phyloP scores from a whole-genome alignment of 2,113 vertebrate genomes.

The Nanorana parkeri region DNA sequence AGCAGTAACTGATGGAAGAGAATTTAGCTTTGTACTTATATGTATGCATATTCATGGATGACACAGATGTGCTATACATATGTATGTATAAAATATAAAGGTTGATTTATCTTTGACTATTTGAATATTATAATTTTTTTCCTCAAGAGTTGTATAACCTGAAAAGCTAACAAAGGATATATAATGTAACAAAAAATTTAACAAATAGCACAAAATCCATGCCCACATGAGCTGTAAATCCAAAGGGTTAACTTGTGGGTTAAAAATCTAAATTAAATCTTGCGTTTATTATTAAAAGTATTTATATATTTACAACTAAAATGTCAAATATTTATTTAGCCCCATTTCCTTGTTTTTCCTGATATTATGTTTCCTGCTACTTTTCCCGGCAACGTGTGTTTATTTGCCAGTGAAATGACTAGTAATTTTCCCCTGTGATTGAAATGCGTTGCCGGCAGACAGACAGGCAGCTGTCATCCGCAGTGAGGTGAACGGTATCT shows the following conservation, averaged over 20 bases:
- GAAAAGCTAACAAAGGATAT: no score
- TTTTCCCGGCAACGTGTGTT: background rate
- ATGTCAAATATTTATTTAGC: background rate
- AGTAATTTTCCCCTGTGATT: background rate
- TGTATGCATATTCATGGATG: no score
- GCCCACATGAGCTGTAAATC: no score
- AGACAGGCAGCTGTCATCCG: constrained; percentile 26
- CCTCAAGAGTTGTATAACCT: no score
- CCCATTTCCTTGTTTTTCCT: background rate
- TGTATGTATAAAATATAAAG: no score
- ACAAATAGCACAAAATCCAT: no score
- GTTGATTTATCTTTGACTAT: no score
- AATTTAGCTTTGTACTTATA: no score
- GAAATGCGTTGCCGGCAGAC: background rate
- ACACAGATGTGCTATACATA: no score
- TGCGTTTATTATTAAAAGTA: background rate
- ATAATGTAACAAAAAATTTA: no score
- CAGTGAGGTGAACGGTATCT: background rate
- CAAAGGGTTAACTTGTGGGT: no score
- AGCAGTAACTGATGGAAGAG: background rate
- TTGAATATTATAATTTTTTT: no score
- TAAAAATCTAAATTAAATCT: background rate
- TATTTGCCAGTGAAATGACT: background rate
- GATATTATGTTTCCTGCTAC: background rate
- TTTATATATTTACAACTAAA: background rate